These are phyloP conservation scores for Dexiosoma caninum DNA, from an alignment of 2,888 invertebrate species.

Conservation along the genomic window DNA sequence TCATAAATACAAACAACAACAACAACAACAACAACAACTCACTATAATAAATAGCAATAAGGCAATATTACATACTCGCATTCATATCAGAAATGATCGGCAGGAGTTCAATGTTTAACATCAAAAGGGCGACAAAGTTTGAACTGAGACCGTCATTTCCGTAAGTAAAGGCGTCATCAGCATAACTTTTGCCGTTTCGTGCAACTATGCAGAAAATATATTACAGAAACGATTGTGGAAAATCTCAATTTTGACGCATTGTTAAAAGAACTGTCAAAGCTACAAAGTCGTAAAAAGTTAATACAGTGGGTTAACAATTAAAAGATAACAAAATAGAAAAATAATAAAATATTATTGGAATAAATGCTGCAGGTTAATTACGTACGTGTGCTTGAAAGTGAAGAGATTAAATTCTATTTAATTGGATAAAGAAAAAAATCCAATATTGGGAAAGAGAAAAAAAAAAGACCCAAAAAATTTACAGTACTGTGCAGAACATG, in stretches of 20 bases:
- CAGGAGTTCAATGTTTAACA: conserved; percentile 17
- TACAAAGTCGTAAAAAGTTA: neutral
- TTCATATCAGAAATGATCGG: conserved; percentile 30
- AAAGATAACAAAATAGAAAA: neutral
- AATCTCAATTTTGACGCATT: neutral
- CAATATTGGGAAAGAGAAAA: too few relatives aligned
- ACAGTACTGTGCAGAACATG: too few relatives aligned
- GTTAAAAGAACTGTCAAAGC: neutral
- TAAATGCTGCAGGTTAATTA: too few relatives aligned
- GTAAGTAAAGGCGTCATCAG: conserved; percentile 23
- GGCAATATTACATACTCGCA: neutral
- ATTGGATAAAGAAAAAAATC: too few relatives aligned
- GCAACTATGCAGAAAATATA: neutral
- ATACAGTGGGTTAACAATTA: neutral
- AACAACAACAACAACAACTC: neutral
- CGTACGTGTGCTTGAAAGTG: too few relatives aligned
- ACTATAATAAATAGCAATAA: neutral
- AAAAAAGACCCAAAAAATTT: too few relatives aligned
- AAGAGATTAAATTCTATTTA: too few relatives aligned
- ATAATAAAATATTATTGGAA: too few relatives aligned
- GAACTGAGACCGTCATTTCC: neutral
- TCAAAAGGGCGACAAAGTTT: neutral
- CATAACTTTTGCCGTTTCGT: neutral
- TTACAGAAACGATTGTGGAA: neutral
- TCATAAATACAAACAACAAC: neutral